Conservation (phyloP, 2,888 invertebrate species). For the Apotomis turbidana region DNA sequence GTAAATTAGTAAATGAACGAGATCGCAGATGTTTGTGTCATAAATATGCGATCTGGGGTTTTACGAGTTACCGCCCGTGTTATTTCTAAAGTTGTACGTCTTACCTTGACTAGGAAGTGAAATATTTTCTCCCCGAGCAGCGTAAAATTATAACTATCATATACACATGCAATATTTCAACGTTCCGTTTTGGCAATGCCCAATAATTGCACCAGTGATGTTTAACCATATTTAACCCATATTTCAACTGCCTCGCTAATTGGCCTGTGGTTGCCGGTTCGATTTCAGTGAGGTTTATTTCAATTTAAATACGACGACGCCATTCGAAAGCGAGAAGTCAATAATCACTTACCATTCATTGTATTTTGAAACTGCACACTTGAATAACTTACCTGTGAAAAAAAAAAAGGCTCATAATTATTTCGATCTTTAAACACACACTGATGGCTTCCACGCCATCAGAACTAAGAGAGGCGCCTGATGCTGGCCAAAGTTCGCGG, state of each 20-base stretch:
- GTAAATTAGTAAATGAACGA: no score
- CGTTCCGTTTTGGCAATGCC: not conserved
- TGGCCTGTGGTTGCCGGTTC: conserved; percentile 6
- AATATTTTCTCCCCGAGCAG: no score
- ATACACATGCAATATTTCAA: no score
- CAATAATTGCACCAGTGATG: not conserved
- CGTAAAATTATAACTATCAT: no score
- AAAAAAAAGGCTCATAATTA: not conserved
- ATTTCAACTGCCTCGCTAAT: not conserved
- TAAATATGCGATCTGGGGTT: no score
- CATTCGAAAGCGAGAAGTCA: not conserved
- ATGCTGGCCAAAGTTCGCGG: no score
- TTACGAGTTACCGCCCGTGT: no score
- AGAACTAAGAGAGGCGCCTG: no score
- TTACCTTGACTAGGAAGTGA: no score
- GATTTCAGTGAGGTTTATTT: not conserved
- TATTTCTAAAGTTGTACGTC: no score
- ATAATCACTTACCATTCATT: conserved; percentile 9
- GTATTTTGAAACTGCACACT: not conserved
- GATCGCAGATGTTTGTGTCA: no score
- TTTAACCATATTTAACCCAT: not conserved
- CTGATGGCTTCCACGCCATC: no score
- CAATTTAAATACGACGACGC: not conserved
- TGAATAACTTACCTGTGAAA: conserved; percentile 25
- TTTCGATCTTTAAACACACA: not conserved